Conservation (phyloP, 2,113 vertebrate species). For the Salvelinus namaycush region DNA sequence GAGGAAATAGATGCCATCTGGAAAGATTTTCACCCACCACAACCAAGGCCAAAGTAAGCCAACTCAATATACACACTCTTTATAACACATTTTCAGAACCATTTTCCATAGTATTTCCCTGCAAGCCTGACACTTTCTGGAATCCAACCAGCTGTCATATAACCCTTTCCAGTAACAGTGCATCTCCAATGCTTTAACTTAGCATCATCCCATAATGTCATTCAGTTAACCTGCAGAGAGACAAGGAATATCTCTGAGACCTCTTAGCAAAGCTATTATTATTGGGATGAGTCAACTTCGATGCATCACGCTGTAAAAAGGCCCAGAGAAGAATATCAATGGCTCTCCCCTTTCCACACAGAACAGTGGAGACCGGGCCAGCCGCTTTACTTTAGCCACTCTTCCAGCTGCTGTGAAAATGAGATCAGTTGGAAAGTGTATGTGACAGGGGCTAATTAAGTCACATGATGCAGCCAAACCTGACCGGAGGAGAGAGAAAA, state of each 20-base stretch:
- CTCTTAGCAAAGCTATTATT: slow-evolving; percentile 41
- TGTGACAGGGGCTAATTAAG: slow-evolving; percentile 94
- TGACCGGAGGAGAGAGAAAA: slow-evolving; percentile 73
- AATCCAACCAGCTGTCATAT: background rate
- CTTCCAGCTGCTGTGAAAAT: slow-evolving; percentile 42
- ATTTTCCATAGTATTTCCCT: background rate
- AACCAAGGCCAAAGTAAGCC: background rate
- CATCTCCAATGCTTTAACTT: background rate
- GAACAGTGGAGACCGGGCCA: slow-evolving; percentile 21
- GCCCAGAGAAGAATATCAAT: slow-evolving; percentile 32
- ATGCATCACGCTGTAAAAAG: slow-evolving; percentile 38
- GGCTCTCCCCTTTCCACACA: slow-evolving; percentile 12
- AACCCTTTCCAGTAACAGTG: background rate
- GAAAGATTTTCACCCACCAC: background rate
- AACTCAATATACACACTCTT: background rate
- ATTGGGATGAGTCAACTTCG: slow-evolving; percentile 63
- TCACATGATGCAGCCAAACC: slow-evolving; percentile 85
- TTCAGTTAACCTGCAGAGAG: slow-evolving; percentile 16
- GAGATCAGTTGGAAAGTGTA: slow-evolving; percentile 80
- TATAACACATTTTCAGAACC: background rate
- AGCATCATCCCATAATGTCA: slow-evolving; percentile 23
- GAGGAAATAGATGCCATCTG: background rate
- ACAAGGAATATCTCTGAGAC: slow-evolving; percentile 6
- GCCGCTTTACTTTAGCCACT: slow-evolving; percentile 23
- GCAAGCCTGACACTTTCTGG: background rate